phyloP scores from a whole-genome alignment of 2,113 vertebrate genomes.

The Bufo gargarizans region DNA sequence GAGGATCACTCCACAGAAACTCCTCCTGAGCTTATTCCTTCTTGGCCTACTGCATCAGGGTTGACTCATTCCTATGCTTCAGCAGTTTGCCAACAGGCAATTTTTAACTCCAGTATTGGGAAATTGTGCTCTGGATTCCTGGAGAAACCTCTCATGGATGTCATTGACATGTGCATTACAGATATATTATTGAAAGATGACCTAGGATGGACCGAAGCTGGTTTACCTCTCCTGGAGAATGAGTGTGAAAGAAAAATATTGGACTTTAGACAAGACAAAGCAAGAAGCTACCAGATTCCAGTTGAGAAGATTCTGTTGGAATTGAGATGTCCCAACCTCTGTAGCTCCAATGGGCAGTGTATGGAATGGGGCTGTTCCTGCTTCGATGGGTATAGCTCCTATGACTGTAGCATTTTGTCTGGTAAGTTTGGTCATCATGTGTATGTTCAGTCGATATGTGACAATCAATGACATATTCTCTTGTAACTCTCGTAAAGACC shows the following conservation, averaged over 20 bases:
- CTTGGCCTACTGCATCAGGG: constrained; percentile 86
- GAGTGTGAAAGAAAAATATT: constrained; percentile 87
- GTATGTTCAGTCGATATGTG: background rate
- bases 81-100: constrained; percentile 70
- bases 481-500: constrained; percentile 73
- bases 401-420: constrained; percentile 80
- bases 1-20: constrained; percentile 78
- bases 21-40: constrained; percentile 65
- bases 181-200: constrained; percentile 89
- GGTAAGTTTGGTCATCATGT: constrained; percentile 70
- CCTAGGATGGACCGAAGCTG: constrained; percentile 76
- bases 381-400: constrained; percentile 83
- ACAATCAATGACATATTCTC: background rate
- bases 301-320: constrained; percentile 67
- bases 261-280: constrained; percentile 70
- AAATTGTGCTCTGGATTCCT: constrained; percentile 74
- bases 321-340: constrained; percentile 82
- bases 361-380: constrained; percentile 84
- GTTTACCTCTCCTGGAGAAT: constrained; percentile 85
- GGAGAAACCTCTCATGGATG: constrained; percentile 61
- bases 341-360: constrained; percentile 83
- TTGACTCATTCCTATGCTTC: constrained; percentile 68
- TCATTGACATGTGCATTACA: constrained; percentile 77
- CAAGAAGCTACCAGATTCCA: constrained; percentile 57
- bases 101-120: constrained; percentile 80